Percentiles rank a stretch among this genome's conserved stretches.
Conservation (phyloP, 1,140 invertebrate species). For the Catajapyx aquilonaris region DNA sequence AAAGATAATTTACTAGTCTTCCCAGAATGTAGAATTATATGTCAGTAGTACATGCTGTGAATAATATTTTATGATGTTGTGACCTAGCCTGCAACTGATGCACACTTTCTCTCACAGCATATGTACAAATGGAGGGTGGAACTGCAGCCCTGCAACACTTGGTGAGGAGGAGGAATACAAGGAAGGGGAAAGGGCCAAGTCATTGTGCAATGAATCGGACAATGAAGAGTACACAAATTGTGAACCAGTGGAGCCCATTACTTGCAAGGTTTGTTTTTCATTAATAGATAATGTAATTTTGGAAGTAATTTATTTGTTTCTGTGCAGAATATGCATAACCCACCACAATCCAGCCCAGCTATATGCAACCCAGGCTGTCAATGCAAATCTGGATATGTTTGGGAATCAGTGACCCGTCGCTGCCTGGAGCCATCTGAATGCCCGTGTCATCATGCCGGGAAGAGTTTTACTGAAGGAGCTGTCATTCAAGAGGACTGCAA, state of each 20-base stretch:
- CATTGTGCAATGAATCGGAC: slow-evolving; percentile 31
- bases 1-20: too few species aligned
- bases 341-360: slow-evolving; percentile 20
- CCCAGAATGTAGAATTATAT: too few species aligned
- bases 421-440: slow-evolving; percentile 50
- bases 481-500: slow-evolving; percentile 62
- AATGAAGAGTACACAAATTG: slow-evolving; percentile 51
- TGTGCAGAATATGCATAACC: too few species aligned
- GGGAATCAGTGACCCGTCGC: slow-evolving; percentile 36
- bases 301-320: too few species aligned
- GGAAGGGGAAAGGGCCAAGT: slow-evolving; percentile 30
- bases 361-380: slow-evolving; percentile 54
- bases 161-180: slow-evolving; percentile 38
- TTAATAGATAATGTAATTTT: neutral
- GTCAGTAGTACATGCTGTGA: too few species aligned
- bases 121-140: slow-evolving; percentile 53
- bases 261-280: slow-evolving; percentile 39
- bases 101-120: slow-evolving; percentile 35
- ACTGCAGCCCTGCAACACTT: slow-evolving; percentile 36
- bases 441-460: slow-evolving; percentile 71
- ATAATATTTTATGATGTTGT: too few species aligned
- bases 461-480: slow-evolving; percentile 53
- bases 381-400: slow-evolving; percentile 50
- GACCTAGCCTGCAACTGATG: too few species aligned
- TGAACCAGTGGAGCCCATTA: slow-evolving; percentile 43